Evolutionary conservation across 2,797 vertebrate genomes (phyloP).

Genomic region (Dallia pectoralis): DNA sequence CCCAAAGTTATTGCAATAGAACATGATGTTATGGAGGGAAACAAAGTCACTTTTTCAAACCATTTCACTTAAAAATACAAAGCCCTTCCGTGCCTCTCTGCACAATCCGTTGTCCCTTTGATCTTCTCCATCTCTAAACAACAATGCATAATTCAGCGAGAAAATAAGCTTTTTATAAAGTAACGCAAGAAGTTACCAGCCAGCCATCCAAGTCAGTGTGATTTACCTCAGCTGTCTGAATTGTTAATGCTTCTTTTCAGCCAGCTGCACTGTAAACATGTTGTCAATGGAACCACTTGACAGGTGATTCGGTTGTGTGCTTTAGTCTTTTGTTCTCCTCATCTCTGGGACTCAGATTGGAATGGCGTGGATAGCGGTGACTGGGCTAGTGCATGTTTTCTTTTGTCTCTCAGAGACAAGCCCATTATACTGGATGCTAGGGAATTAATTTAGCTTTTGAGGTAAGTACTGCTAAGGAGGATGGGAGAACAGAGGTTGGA

Average conservation of each 20-base stretch:
- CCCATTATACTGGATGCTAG: slow-evolving; percentile 58
- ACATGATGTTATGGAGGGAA: background rate
- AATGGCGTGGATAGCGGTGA: slow-evolving; percentile 32
- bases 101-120: background rate
- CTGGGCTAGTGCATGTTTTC: slow-evolving; percentile 55
- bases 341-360: slow-evolving; percentile 35
- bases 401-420: slow-evolving; percentile 51
- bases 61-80: background rate
- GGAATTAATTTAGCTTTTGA: slow-evolving; percentile 64
- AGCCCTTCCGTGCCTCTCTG: background rate
- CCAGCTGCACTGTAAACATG: slow-evolving; percentile 25
- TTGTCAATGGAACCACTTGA: background rate
- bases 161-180: background rate
- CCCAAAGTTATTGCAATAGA: background rate
- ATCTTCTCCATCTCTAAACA: slow-evolving; percentile 17
- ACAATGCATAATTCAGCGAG: slow-evolving; percentile 8
- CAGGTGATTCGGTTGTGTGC: slow-evolving; percentile 21
- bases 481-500: slow-evolving; percentile 39
- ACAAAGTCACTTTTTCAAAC: background rate
- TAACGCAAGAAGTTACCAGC: slow-evolving; percentile 12
- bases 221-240: slow-evolving; percentile 6
- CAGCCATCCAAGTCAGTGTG: slow-evolving; percentile 24
- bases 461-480: slow-evolving; percentile 53
- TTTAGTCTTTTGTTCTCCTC: slow-evolving; percentile 20
- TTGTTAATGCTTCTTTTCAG: slow-evolving; percentile 48